Percentiles rank a stretch among this genome's conserved stretches.
phyloP scores from a whole-genome alignment of 1,140 invertebrate genomes.

The Ostrea denselamellosa region DNA sequence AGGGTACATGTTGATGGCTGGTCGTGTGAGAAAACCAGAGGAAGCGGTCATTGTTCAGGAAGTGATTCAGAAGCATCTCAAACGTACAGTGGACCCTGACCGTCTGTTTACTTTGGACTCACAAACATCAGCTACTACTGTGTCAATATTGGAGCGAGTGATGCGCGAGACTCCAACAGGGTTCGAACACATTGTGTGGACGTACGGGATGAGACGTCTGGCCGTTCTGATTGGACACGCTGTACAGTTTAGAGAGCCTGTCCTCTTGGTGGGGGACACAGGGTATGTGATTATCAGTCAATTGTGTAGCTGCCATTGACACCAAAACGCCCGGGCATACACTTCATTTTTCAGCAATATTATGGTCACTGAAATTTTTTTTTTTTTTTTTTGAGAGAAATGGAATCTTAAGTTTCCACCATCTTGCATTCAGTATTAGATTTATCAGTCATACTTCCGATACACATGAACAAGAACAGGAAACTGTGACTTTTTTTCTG shows the following conservation, averaged over 20 bases:
- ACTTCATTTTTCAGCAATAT: too few species aligned
- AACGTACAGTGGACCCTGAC: constrained; percentile 86
- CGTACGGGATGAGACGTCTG: constrained; percentile 92
- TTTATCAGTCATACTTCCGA: too few species aligned
- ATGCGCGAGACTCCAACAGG: constrained; percentile 68
- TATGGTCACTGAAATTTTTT: too few species aligned
- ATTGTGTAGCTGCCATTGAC: too few species aligned
- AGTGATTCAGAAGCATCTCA: constrained; percentile 92
- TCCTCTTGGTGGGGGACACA: constrained; percentile 97
- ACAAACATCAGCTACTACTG: constrained; percentile 88
- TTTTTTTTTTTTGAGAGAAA: too few species aligned
- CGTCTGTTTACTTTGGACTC: constrained; percentile 88
- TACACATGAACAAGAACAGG: too few species aligned
- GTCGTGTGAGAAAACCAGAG: constrained; percentile 91
- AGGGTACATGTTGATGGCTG: constrained; percentile 94
- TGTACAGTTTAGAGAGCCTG: constrained; percentile 94
- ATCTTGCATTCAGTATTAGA: too few species aligned
- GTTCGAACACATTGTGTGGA: constrained; percentile 95
- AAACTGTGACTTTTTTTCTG: too few species aligned
- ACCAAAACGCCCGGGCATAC: too few species aligned
- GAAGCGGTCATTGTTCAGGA: constrained; percentile 86
- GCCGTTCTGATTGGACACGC: constrained; percentile 94
- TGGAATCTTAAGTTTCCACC: too few species aligned
- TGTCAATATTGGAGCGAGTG: constrained; percentile 85
- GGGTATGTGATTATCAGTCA: constrained; percentile 78